Percentiles rank a stretch among this genome's conserved stretches.
These are phyloP conservation scores for Latheticus oryzae DNA, from an alignment of 2,888 invertebrate genomes.

Conservation along the genomic window DNA sequence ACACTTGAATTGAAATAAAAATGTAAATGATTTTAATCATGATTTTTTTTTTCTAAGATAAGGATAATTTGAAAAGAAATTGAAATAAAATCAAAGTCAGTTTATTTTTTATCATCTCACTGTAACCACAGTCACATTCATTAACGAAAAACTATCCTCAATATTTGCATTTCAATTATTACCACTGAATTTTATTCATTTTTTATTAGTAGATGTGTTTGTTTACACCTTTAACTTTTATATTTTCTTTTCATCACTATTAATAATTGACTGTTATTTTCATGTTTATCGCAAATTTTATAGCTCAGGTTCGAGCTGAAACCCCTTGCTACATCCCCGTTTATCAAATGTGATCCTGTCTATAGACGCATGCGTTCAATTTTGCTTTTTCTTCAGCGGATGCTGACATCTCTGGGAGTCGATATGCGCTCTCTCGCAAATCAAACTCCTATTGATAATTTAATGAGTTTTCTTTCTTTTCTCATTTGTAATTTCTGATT, in stretches of 20 bases:
- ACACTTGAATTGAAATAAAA: slow-evolving; percentile 16
- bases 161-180: slow-evolving; percentile 9
- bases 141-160: slow-evolving; percentile 21
- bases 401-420: slow-evolving; percentile 55
- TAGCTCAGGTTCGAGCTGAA: slow-evolving; percentile 28
- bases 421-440: slow-evolving; percentile 49
- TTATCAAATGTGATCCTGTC: slow-evolving; percentile 53
- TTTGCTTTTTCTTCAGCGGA: slow-evolving; percentile 46
- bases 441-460: slow-evolving; percentile 37
- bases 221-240: slow-evolving; percentile 10
- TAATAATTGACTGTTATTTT: slow-evolving; percentile 26
- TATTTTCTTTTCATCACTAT: slow-evolving; percentile 18
- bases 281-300: slow-evolving; percentile 35
- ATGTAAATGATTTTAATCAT: slow-evolving; percentile 21
- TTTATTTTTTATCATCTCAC: slow-evolving; percentile 14
- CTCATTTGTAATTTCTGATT: not conserved
- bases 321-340: slow-evolving; percentile 46
- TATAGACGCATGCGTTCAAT: slow-evolving; percentile 52
- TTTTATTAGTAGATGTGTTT: no score
- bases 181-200: slow-evolving; percentile 13
- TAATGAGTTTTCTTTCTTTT: not conserved
- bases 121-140: not conserved
- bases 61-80: slow-evolving; percentile 12
- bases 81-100: slow-evolving; percentile 3
- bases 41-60: slow-evolving; percentile 7